These are phyloP conservation scores for Tor tambroides DNA, from an alignment of 2,113 vertebrate species.

Conservation along the genomic window DNA sequence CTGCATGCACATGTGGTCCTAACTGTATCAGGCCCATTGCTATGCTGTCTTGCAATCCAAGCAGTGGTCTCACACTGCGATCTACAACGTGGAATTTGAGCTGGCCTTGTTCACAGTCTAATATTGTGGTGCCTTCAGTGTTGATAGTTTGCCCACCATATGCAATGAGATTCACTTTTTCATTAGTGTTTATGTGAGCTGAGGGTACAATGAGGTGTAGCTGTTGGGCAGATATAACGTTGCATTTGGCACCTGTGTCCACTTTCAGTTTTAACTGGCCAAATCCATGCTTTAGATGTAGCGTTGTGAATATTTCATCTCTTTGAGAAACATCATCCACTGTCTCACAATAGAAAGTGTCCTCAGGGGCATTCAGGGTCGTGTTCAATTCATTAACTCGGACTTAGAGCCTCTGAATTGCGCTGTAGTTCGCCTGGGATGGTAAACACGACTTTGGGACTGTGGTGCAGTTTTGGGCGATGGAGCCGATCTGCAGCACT, in stretches of 20 bases:
- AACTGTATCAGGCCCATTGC: not conserved
- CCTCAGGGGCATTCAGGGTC: not conserved
- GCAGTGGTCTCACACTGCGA: no score
- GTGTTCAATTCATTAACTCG: not conserved
- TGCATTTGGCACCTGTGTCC: not conserved
- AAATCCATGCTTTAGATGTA: no score
- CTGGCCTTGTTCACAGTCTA: not conserved
- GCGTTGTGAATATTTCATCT: not conserved
- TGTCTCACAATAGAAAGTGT: slow-evolving; percentile 14
- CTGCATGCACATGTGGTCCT: not conserved
- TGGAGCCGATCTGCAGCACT: not conserved
- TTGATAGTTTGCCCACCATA: not conserved
- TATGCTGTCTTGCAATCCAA: no score
- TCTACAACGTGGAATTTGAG: no score
- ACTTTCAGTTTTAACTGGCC: no score
- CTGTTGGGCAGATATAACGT: not conserved
- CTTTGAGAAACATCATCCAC: not conserved
- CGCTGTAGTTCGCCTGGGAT: not conserved
- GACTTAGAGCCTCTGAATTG: not conserved
- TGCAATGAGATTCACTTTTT: slow-evolving; percentile 2
- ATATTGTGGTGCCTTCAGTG: not conserved
- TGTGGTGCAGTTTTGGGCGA: not conserved
- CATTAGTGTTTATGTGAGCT: not conserved
- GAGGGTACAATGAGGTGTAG: not conserved
- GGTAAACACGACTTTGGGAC: not conserved